phyloP scores from a whole-genome alignment of 1,140 invertebrate genomes.

The Bombus consobrinus region DNA sequence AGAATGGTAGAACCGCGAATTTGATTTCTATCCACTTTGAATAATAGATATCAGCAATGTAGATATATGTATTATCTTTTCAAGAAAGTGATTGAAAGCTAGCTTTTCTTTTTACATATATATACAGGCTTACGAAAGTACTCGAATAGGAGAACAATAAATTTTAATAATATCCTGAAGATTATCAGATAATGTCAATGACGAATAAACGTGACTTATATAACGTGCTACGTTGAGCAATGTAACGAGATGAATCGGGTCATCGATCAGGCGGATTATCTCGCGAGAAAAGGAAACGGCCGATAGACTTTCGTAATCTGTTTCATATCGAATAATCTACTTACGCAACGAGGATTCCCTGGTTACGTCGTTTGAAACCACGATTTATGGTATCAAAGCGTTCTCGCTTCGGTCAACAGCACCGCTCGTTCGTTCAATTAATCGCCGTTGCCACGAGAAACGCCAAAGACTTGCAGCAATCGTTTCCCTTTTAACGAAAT shows the following conservation, averaged over 20 bases:
- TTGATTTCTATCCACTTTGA: slow-evolving; percentile 22
- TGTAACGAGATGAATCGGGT: neutral
- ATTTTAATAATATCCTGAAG: neutral
- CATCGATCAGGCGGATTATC: slow-evolving; percentile 46
- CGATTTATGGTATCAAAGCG: slow-evolving; percentile 61
- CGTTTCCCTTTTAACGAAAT: slow-evolving; percentile 37
- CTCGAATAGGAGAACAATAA: too few relatives aligned
- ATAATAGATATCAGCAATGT: slow-evolving; percentile 17
- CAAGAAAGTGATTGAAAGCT: neutral
- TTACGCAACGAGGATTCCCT: slow-evolving; percentile 59
- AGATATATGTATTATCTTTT: neutral
- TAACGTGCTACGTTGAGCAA: neutral
- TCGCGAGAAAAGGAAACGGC: slow-evolving; percentile 25
- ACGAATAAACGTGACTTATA: neutral
- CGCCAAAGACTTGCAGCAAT: neutral
- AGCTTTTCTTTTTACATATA: neutral
- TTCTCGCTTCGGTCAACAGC: slow-evolving; percentile 41
- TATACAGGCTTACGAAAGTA: too few relatives aligned
- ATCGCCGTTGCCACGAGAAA: slow-evolving; percentile 40
- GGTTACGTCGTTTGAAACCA: slow-evolving; percentile 60
- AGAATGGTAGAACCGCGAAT: neutral
- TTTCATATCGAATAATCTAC: slow-evolving; percentile 67
- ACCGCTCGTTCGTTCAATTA: slow-evolving; percentile 48
- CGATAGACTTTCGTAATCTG: slow-evolving; percentile 62
- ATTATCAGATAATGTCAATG: neutral